phyloP scores from a whole-genome alignment of 2,113 vertebrate species.

The Pungitius pungitius region DNA sequence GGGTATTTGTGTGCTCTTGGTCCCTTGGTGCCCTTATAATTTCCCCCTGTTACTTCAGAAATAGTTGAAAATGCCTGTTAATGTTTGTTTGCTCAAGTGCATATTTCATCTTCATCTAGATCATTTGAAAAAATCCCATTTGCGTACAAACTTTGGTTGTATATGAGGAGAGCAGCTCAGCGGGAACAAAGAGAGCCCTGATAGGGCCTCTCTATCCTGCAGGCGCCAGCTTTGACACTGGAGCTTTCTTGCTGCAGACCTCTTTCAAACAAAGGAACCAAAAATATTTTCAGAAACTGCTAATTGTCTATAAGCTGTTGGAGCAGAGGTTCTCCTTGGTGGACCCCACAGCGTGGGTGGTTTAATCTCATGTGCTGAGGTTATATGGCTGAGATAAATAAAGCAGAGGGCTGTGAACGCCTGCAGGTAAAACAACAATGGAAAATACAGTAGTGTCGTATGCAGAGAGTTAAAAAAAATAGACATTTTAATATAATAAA shows the following conservation, averaged over 20 bases:
- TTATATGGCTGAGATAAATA: conserved; percentile 50
- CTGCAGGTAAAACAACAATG: conserved; percentile 32
- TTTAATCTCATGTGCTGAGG: conserved; percentile 53
- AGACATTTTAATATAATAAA: too few species aligned
- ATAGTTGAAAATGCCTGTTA: neutral
- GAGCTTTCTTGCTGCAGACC: conserved; percentile 12
- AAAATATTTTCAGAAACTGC: neutral
- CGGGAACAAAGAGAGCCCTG: conserved; percentile 13
- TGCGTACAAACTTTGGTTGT: too few species aligned
- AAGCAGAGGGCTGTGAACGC: conserved; percentile 26
- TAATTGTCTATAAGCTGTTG: neutral
- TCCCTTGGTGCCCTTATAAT: neutral
- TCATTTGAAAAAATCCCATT: conserved; percentile 17
- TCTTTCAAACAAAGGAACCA: conserved; percentile 2
- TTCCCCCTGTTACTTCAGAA: neutral
- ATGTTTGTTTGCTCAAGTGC: conserved; percentile 2
- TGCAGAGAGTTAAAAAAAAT: neutral
- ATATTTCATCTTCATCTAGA: conserved; percentile 29
- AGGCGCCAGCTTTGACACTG: neutral
- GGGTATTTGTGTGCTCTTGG: neutral
- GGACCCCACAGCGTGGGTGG: conserved; percentile 37
- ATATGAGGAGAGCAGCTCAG: too few species aligned
- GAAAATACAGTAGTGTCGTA: conserved; percentile 16
- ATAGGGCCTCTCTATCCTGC: neutral
- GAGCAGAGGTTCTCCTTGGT: conserved; percentile 14